Percentiles rank a stretch among this genome's conserved stretches.
These are phyloP conservation scores for Tragelaphus scriptus DNA, from an alignment of 2,113 vertebrate genomes.

Conservation along the genomic window DNA sequence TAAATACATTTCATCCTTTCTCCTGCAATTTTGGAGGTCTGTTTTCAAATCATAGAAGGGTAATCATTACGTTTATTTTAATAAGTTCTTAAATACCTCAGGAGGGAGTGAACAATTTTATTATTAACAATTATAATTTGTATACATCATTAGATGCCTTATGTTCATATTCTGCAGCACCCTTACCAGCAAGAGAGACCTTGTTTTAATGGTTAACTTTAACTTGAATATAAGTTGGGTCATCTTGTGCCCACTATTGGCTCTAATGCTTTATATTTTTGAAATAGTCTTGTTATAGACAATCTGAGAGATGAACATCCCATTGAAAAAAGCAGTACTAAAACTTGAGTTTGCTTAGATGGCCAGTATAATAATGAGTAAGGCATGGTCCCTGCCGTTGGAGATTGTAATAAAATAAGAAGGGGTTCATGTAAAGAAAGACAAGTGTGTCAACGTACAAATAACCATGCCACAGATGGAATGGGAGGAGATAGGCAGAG, in stretches of 20 bases:
- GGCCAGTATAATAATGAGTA: accelerated
- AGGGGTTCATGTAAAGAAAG: neutral
- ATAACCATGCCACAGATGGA: accelerated
- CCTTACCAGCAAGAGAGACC: neutral
- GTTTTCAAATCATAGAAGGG: slow-evolving; percentile 46
- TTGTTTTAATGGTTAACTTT: neutral
- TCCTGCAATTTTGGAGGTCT: slow-evolving; percentile 44
- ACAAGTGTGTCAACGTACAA: neutral
- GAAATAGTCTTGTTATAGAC: neutral
- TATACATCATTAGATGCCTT: neutral
- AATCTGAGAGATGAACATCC: neutral
- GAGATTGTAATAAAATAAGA: neutral
- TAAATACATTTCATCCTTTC: slow-evolving; percentile 70
- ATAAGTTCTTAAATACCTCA: slow-evolving; percentile 47
- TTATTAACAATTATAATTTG: neutral
- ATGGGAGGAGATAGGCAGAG: neutral
- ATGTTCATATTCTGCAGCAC: neutral
- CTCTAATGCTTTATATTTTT: neutral
- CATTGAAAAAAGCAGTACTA: neutral
- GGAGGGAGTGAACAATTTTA: neutral
- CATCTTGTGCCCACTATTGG: neutral
- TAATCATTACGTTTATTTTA: slow-evolving; percentile 57
- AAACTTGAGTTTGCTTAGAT: neutral
- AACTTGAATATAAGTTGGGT: neutral
- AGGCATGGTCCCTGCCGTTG: accelerated